phyloP scores from a whole-genome alignment of 1,140 invertebrate genomes.

The Teleogryllus occipitalis region DNA sequence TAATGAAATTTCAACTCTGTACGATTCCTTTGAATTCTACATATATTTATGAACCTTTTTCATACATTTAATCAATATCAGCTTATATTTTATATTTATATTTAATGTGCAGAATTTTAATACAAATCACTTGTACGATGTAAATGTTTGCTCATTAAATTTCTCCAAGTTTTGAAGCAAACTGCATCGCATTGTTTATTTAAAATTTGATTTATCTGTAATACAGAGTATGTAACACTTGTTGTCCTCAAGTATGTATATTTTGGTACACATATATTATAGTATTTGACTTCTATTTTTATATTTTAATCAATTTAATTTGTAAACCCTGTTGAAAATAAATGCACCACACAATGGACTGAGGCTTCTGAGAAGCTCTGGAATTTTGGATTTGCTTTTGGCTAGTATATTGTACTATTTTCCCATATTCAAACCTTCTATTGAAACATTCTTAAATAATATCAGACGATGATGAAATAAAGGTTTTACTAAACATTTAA shows the following conservation, averaged over 20 bases:
- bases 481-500: not conserved
- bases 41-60: not conserved
- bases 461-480: not conserved
- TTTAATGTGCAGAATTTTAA: not conserved
- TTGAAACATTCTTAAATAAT: not conserved
- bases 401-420: not conserved
- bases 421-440: not conserved
- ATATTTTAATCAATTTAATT: not conserved
- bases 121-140: not conserved
- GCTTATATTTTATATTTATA: not conserved
- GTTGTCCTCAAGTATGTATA: not conserved
- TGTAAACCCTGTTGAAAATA: not conserved
- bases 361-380: not conserved
- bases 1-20: not conserved
- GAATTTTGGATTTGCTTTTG: not conserved
- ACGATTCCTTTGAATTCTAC: not conserved
- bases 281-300: not conserved
- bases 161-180: not conserved
- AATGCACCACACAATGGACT: not conserved
- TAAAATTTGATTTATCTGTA: not conserved
- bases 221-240: not conserved
- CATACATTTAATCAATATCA: not conserved
- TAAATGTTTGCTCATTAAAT: no score
- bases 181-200: not conserved
- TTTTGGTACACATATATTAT: constrained; percentile 6